Conservation (phyloP, 1,140 invertebrate species). For the Drosophila cardini region DNA sequence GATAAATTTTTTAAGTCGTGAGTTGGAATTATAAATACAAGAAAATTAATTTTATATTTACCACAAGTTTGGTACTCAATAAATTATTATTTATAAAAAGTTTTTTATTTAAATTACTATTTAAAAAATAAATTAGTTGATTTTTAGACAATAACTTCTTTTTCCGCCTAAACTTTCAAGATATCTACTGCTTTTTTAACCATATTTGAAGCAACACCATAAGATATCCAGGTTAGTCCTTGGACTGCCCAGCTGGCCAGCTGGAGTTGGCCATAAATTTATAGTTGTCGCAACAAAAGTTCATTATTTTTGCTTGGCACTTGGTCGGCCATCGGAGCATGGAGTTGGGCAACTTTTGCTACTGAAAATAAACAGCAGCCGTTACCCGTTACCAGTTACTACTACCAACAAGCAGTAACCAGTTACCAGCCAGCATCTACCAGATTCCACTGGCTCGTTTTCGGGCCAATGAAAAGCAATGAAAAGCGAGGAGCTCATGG, state of each 20-base stretch:
- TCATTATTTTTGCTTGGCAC: slow-evolving; percentile 73
- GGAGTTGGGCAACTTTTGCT: slow-evolving; percentile 55
- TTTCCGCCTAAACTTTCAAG: too few species aligned
- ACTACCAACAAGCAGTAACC: background rate
- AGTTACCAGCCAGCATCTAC: background rate
- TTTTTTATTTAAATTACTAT: too few species aligned
- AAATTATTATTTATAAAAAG: too few species aligned
- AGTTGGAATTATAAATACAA: too few species aligned
- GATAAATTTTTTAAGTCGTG: too few species aligned
- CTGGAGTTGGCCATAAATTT: slow-evolving; percentile 72
- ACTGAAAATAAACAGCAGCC: slow-evolving; percentile 78
- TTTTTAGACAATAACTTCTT: too few species aligned
- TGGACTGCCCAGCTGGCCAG: slow-evolving; percentile 30
- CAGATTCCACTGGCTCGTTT: slow-evolving; percentile 15
- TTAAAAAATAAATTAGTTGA: too few species aligned
- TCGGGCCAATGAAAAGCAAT: slow-evolving; percentile 45
- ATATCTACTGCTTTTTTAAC: background rate
- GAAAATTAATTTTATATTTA: too few species aligned
- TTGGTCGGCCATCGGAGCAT: slow-evolving; percentile 16
- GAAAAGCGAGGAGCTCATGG: slow-evolving; percentile 14
- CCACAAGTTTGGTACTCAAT: too few species aligned
- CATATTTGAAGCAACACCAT: background rate
- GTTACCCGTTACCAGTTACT: slow-evolving; percentile 38
- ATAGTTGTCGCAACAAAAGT: slow-evolving; percentile 79
- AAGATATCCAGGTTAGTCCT: slow-evolving; percentile 13